phyloP scores from a whole-genome alignment of 2,113 vertebrate species.

The Pangasianodon hypophthalmus region DNA sequence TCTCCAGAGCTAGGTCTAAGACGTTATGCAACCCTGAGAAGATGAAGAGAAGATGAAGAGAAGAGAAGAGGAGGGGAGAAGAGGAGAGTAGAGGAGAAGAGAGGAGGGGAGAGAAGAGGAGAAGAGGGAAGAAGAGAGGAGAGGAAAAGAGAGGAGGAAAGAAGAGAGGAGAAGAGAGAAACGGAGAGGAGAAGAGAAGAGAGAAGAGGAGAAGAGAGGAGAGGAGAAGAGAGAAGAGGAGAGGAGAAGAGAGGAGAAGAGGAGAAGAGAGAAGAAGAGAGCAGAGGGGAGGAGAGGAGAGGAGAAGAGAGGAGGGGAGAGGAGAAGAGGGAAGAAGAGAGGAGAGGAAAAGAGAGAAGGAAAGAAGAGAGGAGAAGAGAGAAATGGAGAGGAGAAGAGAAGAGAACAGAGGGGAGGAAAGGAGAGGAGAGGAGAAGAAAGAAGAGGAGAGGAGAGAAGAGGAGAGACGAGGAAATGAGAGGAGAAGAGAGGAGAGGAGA shows the following conservation, averaged over 20 bases:
- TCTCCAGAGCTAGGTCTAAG: slow-evolving; percentile 76
- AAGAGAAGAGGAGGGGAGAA: not conserved
- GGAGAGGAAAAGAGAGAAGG: no score
- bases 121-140: not conserved
- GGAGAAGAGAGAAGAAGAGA: not conserved
- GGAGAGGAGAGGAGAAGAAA: no score
- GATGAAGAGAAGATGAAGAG: not conserved
- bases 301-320: not conserved
- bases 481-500: no score
- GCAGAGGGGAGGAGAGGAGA: not conserved
- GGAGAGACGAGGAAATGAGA: no score
- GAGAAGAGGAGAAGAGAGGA: not conserved
- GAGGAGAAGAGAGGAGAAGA: not conserved
- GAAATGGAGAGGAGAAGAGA: no score
- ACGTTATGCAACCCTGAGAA: slow-evolving; percentile 75
- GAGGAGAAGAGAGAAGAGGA: not conserved
- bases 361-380: no score
- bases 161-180: not conserved
- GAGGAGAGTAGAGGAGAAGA: not conserved
- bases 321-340: no score
- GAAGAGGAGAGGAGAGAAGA: not conserved
- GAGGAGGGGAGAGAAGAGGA: not conserved
- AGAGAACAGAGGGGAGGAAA: fast-evolving
- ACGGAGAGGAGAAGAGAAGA: not conserved
- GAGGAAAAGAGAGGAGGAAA: not conserved